These are phyloP conservation scores for Sprattus sprattus DNA, from an alignment of 2,113 vertebrate species.

Conservation along the genomic window DNA sequence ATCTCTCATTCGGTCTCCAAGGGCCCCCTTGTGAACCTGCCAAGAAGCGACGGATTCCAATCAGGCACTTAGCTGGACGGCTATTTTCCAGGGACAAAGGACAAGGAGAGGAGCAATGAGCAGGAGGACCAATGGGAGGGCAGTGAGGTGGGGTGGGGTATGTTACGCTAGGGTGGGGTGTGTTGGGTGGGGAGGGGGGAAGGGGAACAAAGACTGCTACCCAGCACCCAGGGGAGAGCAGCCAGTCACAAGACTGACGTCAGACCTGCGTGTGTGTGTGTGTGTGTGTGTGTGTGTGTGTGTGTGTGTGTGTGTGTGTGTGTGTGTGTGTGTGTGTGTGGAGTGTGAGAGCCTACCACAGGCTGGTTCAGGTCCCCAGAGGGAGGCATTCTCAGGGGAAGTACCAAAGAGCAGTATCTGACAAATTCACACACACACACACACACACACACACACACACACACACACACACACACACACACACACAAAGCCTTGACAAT, in stretches of 20 bases:
- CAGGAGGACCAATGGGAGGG: conserved; percentile 77
- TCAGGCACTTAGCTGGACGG: conserved; percentile 77
- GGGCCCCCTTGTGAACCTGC: conserved; percentile 62
- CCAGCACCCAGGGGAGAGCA: conserved; percentile 95
- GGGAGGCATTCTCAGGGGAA: conserved; percentile 68
- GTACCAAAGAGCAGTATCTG: conserved; percentile 53
- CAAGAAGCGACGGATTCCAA: conserved; percentile 73
- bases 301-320: conserved; percentile 41
- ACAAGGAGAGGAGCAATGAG: conserved; percentile 79
- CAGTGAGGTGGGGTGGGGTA: conserved; percentile 80
- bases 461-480: neutral
- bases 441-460: conserved; percentile 12
- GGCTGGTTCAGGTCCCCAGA: conserved; percentile 86
- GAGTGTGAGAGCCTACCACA: conserved; percentile 94
- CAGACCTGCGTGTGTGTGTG: conserved; percentile 62
- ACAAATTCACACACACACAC: conserved; percentile 18
- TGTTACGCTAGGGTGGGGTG: conserved; percentile 58
- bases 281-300: conserved; percentile 41
- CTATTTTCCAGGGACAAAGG: conserved; percentile 78
- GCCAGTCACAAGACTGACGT: conserved; percentile 92
- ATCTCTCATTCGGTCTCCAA: conserved; percentile 29
- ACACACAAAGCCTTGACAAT: neutral
- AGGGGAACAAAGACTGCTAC: conserved; percentile 73
- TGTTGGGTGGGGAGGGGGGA: conserved; percentile 62
- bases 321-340: conserved; percentile 50